These are phyloP conservation scores for Chirona hameri DNA, from an alignment of 2,888 invertebrate species.

Conservation along the genomic window DNA sequence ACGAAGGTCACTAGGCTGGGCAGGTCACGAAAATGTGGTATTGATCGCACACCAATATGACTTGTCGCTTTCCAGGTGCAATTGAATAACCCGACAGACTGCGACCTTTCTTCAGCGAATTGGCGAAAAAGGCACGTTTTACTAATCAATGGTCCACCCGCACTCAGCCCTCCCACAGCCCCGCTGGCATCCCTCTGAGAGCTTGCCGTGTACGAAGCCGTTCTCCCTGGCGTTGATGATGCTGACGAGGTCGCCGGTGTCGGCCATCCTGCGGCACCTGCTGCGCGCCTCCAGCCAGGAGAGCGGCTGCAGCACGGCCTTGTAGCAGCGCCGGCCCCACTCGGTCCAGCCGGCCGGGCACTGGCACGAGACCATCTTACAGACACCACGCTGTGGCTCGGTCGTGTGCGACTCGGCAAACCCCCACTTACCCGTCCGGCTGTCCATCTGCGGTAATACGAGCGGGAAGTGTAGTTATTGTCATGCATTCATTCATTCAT, in stretches of 20 bases:
- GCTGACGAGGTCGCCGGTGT: constrained; percentile 23
- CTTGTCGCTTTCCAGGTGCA: no score
- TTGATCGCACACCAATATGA: no score
- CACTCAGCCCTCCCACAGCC: no score
- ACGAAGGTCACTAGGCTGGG: no score
- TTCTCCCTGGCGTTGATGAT: constrained; percentile 26
- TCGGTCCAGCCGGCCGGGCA: constrained; percentile 34
- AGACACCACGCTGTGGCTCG: background rate
- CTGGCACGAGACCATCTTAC: background rate
- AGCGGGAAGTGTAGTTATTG: no score
- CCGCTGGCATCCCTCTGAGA: no score
- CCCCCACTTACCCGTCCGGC: background rate
- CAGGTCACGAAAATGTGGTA: no score
- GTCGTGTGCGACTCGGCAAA: background rate
- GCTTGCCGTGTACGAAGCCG: constrained; percentile 10
- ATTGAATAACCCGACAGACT: no score
- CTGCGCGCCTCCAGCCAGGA: constrained; percentile 33
- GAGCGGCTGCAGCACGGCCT: constrained; percentile 23
- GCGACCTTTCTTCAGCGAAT: no score
- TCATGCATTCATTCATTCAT: no score
- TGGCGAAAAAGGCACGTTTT: no score
- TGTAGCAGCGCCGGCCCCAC: constrained; percentile 34
- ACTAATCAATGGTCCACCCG: no score
- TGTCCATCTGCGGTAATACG: background rate
- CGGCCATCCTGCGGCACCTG: constrained; percentile 23